Evolutionary conservation across 2,797 vertebrate genomes (phyloP).

Genomic region (Botia almorhae): DNA sequence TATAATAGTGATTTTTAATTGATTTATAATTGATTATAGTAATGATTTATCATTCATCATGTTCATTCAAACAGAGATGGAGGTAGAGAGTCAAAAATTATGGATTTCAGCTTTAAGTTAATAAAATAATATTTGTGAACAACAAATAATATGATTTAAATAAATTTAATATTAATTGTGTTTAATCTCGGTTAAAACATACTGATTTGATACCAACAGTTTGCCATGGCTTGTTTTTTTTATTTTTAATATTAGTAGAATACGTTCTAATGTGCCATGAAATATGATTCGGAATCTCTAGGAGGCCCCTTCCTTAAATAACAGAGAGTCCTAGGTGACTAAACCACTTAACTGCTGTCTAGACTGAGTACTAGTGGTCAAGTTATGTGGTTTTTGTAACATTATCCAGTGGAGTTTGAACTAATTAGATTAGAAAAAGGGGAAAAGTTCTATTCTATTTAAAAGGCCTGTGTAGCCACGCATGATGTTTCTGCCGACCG

Average conservation of each 20-base stretch:
- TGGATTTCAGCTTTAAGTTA: too few relatives aligned
- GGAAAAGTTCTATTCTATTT: background rate
- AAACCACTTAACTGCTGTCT: slow-evolving; percentile 38
- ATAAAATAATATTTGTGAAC: background rate
- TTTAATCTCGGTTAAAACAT: slow-evolving; percentile 15
- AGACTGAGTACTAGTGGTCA: slow-evolving; percentile 16
- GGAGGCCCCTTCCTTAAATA: background rate
- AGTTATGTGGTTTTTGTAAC: slow-evolving; percentile 20
- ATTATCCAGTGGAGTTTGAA: slow-evolving; percentile 6
- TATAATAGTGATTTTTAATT: too few relatives aligned
- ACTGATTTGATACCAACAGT: background rate
- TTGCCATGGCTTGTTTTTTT: background rate
- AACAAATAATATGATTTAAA: background rate
- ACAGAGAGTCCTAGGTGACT: slow-evolving; percentile 10
- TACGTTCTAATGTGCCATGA: slow-evolving; percentile 24
- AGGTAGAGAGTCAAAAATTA: too few relatives aligned
- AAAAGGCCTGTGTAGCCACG: background rate
- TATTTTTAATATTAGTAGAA: background rate
- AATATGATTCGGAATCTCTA: slow-evolving; percentile 23
- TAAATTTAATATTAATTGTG: background rate
- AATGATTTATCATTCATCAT: too few relatives aligned
- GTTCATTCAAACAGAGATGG: too few relatives aligned
- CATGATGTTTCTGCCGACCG: background rate
- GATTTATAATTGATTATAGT: too few relatives aligned
- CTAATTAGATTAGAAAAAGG: slow-evolving; percentile 7